These are phyloP conservation scores for Serranus cabrilla DNA, from an alignment of 2,797 vertebrate genomes.

Conservation along the genomic window DNA sequence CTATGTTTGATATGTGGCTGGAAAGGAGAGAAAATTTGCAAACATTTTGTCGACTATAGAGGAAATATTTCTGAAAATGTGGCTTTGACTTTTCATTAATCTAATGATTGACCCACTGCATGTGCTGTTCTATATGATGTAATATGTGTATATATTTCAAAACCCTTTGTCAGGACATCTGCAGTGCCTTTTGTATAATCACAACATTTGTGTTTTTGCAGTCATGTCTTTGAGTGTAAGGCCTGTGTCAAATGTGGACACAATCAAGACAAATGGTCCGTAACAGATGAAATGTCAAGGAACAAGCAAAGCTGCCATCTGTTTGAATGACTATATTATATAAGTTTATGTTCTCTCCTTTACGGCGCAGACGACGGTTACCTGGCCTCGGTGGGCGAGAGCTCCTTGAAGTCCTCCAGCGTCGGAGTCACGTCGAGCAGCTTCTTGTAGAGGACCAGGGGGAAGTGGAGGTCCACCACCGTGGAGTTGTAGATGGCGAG, in stretches of 20 bases:
- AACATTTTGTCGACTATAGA: too few species aligned
- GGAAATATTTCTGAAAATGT: too few species aligned
- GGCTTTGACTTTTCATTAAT: too few species aligned
- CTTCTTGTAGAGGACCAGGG: conserved; percentile 96
- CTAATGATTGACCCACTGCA: too few species aligned
- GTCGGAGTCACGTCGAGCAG: conserved; percentile 89
- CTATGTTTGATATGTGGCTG: too few species aligned
- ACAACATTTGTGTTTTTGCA: too few species aligned
- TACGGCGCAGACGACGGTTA: conserved; percentile 62
- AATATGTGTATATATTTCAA: too few species aligned
- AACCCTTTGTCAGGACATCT: too few species aligned
- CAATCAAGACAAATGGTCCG: background rate
- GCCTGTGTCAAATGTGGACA: background rate
- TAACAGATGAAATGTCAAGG: background rate
- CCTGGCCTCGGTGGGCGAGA: conserved; percentile 97
- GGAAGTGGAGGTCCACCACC: conserved; percentile 97
- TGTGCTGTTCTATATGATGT: too few species aligned
- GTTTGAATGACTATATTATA: background rate
- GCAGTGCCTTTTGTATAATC: too few species aligned
- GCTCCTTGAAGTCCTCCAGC: conserved; percentile 95
- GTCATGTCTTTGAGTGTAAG: too few species aligned
- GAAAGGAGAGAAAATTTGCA: too few species aligned
- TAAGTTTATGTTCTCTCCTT: background rate
- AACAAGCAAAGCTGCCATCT: background rate
- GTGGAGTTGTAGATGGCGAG: conserved; percentile 98